These are phyloP conservation scores for Psettodes erumei DNA, from an alignment of 2,113 vertebrate genomes.

Conservation along the genomic window DNA sequence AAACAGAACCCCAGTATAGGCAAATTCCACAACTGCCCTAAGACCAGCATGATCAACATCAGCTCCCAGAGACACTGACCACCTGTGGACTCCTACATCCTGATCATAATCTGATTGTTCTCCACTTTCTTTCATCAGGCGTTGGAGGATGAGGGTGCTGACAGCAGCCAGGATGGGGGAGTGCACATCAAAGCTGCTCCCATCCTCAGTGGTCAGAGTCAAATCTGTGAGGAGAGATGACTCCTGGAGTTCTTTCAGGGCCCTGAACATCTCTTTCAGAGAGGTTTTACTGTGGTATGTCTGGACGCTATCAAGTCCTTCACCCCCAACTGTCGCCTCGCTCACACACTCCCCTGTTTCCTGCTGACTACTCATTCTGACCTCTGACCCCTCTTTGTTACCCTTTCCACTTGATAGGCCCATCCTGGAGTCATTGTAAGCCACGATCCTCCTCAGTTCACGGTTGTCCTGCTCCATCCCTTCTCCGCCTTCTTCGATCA, in stretches of 20 bases:
- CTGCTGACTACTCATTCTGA: slow-evolving; percentile 3
- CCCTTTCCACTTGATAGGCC: slow-evolving; percentile 44
- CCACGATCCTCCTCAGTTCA: slow-evolving; percentile 74
- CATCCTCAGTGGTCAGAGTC: slow-evolving; percentile 62
- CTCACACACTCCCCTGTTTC: not conserved
- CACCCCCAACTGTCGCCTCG: not conserved
- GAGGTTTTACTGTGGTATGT: slow-evolving; percentile 52
- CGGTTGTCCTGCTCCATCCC: slow-evolving; percentile 67
- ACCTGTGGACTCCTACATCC: slow-evolving; percentile 3
- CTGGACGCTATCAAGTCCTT: slow-evolving; percentile 1
- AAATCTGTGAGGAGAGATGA: slow-evolving; percentile 80
- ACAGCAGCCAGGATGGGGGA: slow-evolving; percentile 81
- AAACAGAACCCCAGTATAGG: slow-evolving; percentile 84
- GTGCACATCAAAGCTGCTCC: slow-evolving; percentile 71
- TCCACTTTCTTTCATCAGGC: slow-evolving; percentile 20
- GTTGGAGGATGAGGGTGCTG: slow-evolving; percentile 76
- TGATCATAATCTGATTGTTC: not conserved
- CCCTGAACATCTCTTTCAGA: slow-evolving; percentile 66
- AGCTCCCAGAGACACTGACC: slow-evolving; percentile 32
- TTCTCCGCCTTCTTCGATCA: slow-evolving; percentile 74
- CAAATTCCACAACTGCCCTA: slow-evolving; percentile 85
- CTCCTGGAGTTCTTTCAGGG: slow-evolving; percentile 73
- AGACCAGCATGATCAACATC: slow-evolving; percentile 71
- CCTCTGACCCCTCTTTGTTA: slow-evolving; percentile 3
- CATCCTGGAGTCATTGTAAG: slow-evolving; percentile 77